Conservation (phyloP, 2,113 vertebrate species). For the Cygnus buccinator region DNA sequence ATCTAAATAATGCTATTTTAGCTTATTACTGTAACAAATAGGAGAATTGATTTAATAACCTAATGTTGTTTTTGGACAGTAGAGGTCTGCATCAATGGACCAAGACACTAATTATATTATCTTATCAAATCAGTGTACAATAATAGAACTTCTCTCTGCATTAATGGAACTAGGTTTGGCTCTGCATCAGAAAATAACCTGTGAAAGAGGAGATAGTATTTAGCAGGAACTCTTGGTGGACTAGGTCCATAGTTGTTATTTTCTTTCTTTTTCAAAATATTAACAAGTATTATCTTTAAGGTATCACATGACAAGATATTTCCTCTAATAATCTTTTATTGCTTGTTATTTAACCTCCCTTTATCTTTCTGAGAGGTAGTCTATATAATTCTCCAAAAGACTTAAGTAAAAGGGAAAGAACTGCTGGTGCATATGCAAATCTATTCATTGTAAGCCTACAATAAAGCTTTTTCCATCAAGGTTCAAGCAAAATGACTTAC, state of each 20-base stretch:
- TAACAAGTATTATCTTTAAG: neutral
- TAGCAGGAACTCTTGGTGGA: neutral
- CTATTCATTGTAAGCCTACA: constrained; percentile 42
- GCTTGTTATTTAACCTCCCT: constrained; percentile 19
- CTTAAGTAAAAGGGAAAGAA: neutral
- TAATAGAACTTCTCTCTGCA: constrained; percentile 21
- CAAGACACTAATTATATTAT: constrained; percentile 44
- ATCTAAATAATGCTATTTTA: constrained; percentile 53
- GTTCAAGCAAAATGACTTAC: constrained; percentile 60
- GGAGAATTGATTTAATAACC: constrained; percentile 41
- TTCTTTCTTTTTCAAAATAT: constrained; percentile 37
- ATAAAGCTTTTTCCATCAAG: constrained; percentile 49
- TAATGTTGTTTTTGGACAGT: constrained; percentile 54
- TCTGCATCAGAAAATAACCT: constrained; percentile 8
- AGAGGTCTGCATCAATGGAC: constrained; percentile 31
- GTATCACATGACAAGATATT: neutral
- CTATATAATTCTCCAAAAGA: constrained; percentile 20
- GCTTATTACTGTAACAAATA: constrained; percentile 43
- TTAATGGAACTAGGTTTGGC: neutral
- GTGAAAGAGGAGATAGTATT: neutral
- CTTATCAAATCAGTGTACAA: constrained; percentile 54
- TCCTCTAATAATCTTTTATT: neutral
- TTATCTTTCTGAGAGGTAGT: constrained; percentile 13
- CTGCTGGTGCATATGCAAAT: constrained; percentile 49
- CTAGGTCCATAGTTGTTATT: neutral